Conservation (phyloP, 2,113 vertebrate species). For the Plectropomus leopardus region DNA sequence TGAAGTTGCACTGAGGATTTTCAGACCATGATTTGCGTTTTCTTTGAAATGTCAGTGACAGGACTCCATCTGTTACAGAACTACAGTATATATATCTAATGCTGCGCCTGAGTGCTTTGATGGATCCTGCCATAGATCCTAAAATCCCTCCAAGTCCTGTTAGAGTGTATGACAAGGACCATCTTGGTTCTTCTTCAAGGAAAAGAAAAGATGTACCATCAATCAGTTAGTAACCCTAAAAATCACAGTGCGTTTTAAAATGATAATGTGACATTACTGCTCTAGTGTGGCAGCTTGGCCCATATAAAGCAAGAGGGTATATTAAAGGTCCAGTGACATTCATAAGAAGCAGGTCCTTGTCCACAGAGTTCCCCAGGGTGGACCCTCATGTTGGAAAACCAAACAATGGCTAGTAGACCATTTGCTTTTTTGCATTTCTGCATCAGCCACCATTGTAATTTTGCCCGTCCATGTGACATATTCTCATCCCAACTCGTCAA, state of each 20-base stretch:
- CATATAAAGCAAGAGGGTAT: neutral
- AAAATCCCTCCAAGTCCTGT: constrained; percentile 31
- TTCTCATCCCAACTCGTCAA: too few species aligned
- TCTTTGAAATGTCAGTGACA: constrained; percentile 65
- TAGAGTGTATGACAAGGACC: constrained; percentile 11
- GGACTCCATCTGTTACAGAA: constrained; percentile 52
- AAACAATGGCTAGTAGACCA: too few species aligned
- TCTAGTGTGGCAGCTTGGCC: neutral
- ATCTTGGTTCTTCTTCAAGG: neutral
- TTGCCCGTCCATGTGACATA: too few species aligned
- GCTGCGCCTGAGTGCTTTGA: constrained; percentile 28
- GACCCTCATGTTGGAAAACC: too few species aligned
- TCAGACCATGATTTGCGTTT: constrained; percentile 32
- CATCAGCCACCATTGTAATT: too few species aligned
- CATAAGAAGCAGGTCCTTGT: too few species aligned
- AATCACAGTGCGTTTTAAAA: neutral
- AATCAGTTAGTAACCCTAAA: neutral
- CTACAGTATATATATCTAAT: constrained; percentile 24
- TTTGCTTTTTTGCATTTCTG: too few species aligned
- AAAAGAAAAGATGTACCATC: neutral
- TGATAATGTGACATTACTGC: neutral
- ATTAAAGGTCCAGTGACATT: too few species aligned
- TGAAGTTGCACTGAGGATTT: constrained; percentile 28
- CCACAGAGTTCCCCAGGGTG: too few species aligned
- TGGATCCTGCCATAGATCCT: constrained; percentile 24